phyloP scores from a whole-genome alignment of 2,113 vertebrate species.

The Amphiprion percula region DNA sequence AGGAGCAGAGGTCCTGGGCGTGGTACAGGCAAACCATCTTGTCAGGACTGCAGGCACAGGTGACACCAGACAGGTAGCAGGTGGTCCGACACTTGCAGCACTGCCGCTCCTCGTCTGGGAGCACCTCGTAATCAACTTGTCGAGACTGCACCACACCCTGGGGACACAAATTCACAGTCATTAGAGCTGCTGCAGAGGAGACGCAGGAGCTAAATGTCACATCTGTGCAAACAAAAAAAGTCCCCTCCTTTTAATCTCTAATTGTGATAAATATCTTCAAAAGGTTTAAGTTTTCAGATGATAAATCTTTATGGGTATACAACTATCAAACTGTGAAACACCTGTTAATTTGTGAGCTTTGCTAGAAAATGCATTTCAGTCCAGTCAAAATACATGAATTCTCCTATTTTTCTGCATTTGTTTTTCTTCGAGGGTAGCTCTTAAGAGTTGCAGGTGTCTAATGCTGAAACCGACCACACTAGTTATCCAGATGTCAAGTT shows the following conservation, averaged over 20 bases:
- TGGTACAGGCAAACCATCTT: conserved; percentile 93
- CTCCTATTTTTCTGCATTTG: too few species aligned
- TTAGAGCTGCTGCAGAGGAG: conserved; percentile 29
- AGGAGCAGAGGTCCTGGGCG: conserved; percentile 89
- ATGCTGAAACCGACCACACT: too few species aligned
- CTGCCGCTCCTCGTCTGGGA: conserved; percentile 95
- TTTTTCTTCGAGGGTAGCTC: too few species aligned
- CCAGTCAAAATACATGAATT: too few species aligned
- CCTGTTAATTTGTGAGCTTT: background rate
- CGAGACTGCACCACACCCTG: conserved; percentile 91
- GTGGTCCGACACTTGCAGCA: conserved; percentile 96
- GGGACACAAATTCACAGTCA: conserved; percentile 46
- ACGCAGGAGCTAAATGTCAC: conserved; percentile 23
- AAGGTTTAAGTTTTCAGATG: background rate
- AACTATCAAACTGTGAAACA: background rate
- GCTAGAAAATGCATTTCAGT: background rate
- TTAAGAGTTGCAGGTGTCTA: too few species aligned
- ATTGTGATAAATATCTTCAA: conserved; percentile 12
- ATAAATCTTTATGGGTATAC: background rate
- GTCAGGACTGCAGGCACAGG: conserved; percentile 90
- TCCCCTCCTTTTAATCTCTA: background rate
- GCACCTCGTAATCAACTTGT: conserved; percentile 90
- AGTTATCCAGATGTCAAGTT: too few species aligned
- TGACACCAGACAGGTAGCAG: conserved; percentile 96
- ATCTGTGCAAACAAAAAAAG: conserved; percentile 26